A percentile compares a stretch with the other conserved stretches of the same genome.
Evolutionary conservation across 92 coral and sea anemone genomes (phyloP).

Genomic region (Paragorgia papillata): DNA sequence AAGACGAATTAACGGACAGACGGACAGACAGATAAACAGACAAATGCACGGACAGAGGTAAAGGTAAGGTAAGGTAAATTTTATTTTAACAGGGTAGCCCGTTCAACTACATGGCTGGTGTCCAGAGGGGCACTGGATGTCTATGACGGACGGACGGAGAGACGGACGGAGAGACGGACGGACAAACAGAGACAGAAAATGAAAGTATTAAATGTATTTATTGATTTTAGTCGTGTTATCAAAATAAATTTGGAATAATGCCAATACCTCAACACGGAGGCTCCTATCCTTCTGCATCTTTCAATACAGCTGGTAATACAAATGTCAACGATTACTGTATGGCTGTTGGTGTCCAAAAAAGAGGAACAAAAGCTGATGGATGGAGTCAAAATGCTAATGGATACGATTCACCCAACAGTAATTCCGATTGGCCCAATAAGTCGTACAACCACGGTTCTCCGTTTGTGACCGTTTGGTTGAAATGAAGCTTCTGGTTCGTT

Average conservation of each 20-base stretch:
- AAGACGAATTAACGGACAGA: no score
- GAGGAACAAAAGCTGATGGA: constrained; percentile 70
- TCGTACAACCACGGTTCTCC: constrained; percentile 65
- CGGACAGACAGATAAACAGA: no score
- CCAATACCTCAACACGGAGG: constrained; percentile 68
- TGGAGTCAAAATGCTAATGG: constrained; percentile 82
- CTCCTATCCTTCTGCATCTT: constrained; percentile 71
- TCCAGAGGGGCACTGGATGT: no score
- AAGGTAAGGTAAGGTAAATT: no score
- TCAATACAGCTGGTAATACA: constrained; percentile 59
- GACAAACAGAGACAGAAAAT: no score
- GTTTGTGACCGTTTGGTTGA: constrained; percentile 77
- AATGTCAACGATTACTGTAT: constrained; percentile 65
- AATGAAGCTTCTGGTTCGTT: no score
- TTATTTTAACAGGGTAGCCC: no score
- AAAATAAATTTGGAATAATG: constrained; percentile 78
- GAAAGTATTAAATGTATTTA: neutral
- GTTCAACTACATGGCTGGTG: no score
- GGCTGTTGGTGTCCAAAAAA: constrained; percentile 73
- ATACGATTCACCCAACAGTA: constrained; percentile 73
- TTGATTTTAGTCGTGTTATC: constrained; percentile 62
- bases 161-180: no score
- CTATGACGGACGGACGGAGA: no score
- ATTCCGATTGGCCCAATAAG: constrained; percentile 86
- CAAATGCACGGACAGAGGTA: no score